Conservation (phyloP, 2,888 invertebrate genomes). For the Caenorhabditis virilis region DNA sequence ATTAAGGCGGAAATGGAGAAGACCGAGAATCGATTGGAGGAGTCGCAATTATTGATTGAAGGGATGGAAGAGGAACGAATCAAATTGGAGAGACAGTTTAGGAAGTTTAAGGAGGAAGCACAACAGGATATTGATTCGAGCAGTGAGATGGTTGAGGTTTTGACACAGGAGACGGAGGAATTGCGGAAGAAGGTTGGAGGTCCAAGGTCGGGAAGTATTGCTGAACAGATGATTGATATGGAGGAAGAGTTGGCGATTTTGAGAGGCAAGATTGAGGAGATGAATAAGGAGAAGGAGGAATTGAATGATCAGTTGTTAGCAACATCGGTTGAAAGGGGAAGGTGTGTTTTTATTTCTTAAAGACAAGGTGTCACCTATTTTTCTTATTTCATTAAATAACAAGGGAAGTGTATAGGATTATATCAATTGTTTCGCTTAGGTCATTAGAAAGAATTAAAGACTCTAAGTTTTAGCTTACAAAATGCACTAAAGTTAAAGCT, state of each 20-base stretch:
- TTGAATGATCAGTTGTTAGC: conserved; percentile 63
- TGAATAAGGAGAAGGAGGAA: conserved; percentile 61
- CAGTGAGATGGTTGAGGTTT: conserved; percentile 63
- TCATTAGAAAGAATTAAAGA: too few species aligned
- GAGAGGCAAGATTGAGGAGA: conserved; percentile 50
- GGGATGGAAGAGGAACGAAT: conserved; percentile 55
- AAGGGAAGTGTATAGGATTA: too few species aligned
- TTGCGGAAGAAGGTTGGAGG: conserved; percentile 32
- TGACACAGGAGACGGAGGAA: conserved; percentile 55
- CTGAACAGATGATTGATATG: conserved; percentile 60
- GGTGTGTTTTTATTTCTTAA: too few species aligned
- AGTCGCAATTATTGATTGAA: conserved; percentile 46
- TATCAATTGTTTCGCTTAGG: too few species aligned
- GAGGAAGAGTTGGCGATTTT: conserved; percentile 63
- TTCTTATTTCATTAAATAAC: too few species aligned
- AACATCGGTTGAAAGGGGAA: conserved; percentile 62
- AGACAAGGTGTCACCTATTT: too few species aligned
- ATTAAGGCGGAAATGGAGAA: conserved; percentile 42
- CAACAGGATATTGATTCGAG: conserved; percentile 62
- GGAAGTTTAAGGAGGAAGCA: conserved; percentile 58
- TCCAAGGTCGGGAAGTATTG: conserved; percentile 56
- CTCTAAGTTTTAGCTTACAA: too few species aligned
- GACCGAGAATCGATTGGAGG: conserved; percentile 51
- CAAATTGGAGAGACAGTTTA: conserved; percentile 55
- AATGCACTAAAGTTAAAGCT: too few species aligned